Percentiles rank a stretch among this genome's conserved stretches.
Conservation (phyloP, 2,113 vertebrate genomes). For the Equus quagga region DNA sequence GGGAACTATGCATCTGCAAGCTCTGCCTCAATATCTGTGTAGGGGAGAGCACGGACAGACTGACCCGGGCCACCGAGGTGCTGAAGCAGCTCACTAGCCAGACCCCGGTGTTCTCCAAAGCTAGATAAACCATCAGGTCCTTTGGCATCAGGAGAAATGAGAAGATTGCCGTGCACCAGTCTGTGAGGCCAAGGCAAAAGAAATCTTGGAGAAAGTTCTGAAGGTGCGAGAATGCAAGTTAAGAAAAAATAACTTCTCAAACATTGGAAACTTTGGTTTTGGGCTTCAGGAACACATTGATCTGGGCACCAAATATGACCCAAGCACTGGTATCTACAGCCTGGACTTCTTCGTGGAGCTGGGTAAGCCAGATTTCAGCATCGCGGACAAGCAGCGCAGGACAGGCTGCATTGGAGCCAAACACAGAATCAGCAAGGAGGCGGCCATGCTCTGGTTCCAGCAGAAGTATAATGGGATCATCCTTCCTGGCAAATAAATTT, state of each 20-base stretch:
- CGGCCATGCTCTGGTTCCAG: too few species aligned
- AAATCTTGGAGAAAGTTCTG: constrained; percentile 95
- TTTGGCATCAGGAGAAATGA: constrained; percentile 96
- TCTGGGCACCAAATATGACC: constrained; percentile 96
- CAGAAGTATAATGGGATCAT: too few species aligned
- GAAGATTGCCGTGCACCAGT: constrained; percentile 89
- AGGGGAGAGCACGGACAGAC: constrained; percentile 97
- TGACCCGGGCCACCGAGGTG: constrained; percentile 98
- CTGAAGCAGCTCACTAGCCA: constrained; percentile 99
- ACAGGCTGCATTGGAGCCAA: too few species aligned
- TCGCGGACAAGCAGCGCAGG: too few species aligned
- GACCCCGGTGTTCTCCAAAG: constrained; percentile 98
- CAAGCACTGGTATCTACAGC: constrained; percentile 96
- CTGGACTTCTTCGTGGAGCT: constrained; percentile 97
- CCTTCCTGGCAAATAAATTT: too few species aligned
- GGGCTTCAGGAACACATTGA: constrained; percentile 98
- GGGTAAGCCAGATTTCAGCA: background rate
- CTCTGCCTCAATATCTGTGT: constrained; percentile 99
- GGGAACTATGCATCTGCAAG: constrained; percentile 97
- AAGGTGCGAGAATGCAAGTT: constrained; percentile 94
- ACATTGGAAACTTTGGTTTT: constrained; percentile 96
- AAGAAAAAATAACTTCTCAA: constrained; percentile 96
- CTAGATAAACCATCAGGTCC: constrained; percentile 92
- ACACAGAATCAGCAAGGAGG: too few species aligned
- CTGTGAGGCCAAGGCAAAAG: constrained; percentile 96